Evolutionary conservation across 2,888 invertebrate genomes (phyloP), one percentile per base, ranked within the genome.

Genomic region (Elegia similella): DNA sequence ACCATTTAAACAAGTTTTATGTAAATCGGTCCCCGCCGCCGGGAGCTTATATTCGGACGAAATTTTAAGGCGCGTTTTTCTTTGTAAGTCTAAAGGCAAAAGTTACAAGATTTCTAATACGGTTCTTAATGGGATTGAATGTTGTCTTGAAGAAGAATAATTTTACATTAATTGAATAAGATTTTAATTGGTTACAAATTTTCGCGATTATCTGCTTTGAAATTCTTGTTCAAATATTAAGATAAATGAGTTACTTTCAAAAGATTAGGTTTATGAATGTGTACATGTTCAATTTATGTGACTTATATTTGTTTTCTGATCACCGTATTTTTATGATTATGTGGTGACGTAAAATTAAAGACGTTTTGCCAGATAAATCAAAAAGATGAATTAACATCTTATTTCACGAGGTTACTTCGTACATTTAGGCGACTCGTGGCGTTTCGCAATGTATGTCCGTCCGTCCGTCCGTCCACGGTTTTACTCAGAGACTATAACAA

Each of bases 1-100:
- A 90, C 88, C 90, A 90, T 90, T 90, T 90, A 90, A 88, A 90
- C 90, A 90, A 89, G 88, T 90, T 90, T 90, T 90, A 90, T 90
- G 90, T 88, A 88, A 90, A 90, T 90, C 84, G 76, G 72, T 65
- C 59, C 69, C 80, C 75, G 80, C 76, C 78, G 77, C 75, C 72
- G 76, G 78, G 76, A 87, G 82, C 83, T 86, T 86, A 88, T 88
- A 86, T 87, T 86, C 80, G 77, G 76, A 72, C 72, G 72, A 81
- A 86, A 86, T 87, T 88, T 86, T 78, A 78, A 77, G 73, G 75
- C 81, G 72, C 78, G 76, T 84, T 87, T 84, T 89, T 86, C 84
- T 84, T 85, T 70, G 67, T 70, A 77, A 85, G 74, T 84, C 81
- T 82, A 83, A 81, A 84, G 80, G 80, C 82, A 78, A 82, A 86